These are phyloP conservation scores for Tinamus major DNA, from an alignment of 2,797 vertebrate genomes.

Conservation along the genomic window DNA sequence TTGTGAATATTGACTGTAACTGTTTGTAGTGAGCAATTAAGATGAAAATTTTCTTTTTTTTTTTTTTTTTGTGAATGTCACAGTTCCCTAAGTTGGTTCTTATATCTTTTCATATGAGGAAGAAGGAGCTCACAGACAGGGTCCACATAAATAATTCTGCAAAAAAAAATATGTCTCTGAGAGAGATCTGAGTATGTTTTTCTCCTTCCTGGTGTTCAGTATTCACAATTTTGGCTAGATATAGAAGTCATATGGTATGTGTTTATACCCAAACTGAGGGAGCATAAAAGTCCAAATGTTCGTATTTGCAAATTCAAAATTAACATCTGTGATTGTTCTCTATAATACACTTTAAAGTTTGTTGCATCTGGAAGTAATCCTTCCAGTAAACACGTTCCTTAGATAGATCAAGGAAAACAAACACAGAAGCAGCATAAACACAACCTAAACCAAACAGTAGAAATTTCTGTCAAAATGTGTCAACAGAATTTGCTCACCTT, in stretches of 20 bases:
- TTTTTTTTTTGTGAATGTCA: not conserved
- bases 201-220: accelerated
- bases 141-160: not conserved
- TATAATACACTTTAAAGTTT: not conserved
- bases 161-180: not conserved
- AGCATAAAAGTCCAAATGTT: not conserved
- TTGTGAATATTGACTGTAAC: not conserved
- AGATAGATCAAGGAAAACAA: not conserved
- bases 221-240: not conserved
- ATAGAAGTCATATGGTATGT: not conserved
- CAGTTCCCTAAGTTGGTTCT: conserved; percentile 3
- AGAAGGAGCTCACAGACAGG: not conserved
- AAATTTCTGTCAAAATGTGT: not conserved
- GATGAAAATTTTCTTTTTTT: not conserved
- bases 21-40: not conserved
- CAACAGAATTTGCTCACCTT: not conserved
- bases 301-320: not conserved
- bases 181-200: not conserved
- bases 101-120: not conserved
- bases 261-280: not conserved
- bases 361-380: not conserved
- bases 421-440: not conserved
- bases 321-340: not conserved
- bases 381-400: not conserved
- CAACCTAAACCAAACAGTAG: not conserved